Conservation (phyloP, 2,113 vertebrate species). For the Paradoxurus hermaphroditus region DNA sequence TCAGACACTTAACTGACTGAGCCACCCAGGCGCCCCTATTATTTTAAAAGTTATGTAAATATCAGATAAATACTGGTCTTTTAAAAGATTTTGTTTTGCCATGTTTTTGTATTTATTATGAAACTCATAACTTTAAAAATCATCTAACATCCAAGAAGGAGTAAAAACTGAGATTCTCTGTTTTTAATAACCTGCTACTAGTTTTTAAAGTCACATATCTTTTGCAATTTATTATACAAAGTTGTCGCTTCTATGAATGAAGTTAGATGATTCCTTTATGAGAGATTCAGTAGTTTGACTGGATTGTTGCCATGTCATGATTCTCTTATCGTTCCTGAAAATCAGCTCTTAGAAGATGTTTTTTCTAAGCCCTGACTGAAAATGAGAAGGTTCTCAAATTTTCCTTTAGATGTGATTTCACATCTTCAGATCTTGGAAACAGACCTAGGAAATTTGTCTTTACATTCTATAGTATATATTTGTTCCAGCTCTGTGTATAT, state of each 20-base stretch:
- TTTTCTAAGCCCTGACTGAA: conserved; percentile 6
- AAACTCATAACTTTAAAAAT: conserved; percentile 16
- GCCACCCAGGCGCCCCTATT: background rate
- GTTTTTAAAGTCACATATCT: background rate
- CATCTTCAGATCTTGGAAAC: conserved; percentile 8
- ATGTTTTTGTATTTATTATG: conserved; percentile 36
- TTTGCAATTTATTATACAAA: background rate
- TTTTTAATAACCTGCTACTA: background rate
- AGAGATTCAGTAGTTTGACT: background rate
- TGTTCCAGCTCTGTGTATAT: background rate
- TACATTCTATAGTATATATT: background rate
- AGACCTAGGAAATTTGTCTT: background rate
- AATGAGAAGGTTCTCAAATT: conserved; percentile 3
- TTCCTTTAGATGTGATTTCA: conserved; percentile 10
- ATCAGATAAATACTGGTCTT: background rate
- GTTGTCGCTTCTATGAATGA: background rate
- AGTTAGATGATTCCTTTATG: background rate
- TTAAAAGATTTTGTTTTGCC: background rate
- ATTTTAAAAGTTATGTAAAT: background rate
- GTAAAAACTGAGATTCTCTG: background rate
- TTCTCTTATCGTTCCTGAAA: conserved; percentile 8
- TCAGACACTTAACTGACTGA: no score
- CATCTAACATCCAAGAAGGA: background rate
- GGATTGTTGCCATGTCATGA: background rate
- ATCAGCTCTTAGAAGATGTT: background rate